A percentile compares a stretch with the other conserved stretches of the same genome.
phyloP scores from a whole-genome alignment of 2,797 vertebrate genomes.

The Danio tinwini region DNA sequence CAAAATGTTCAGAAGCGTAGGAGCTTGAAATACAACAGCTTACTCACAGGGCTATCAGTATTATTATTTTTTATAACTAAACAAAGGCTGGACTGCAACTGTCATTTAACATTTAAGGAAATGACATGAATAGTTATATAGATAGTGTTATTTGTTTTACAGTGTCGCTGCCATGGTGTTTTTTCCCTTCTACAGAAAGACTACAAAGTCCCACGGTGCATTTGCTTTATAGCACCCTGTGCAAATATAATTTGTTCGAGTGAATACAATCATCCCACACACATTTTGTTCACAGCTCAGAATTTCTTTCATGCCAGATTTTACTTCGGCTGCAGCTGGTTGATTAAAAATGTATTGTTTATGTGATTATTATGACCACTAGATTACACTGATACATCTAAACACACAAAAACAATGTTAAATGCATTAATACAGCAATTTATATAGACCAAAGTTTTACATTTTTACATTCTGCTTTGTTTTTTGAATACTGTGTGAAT shows the following conservation, averaged over 20 bases:
- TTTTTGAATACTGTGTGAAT: background rate
- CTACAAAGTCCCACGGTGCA: slow-evolving; percentile 31
- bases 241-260: slow-evolving; percentile 18
- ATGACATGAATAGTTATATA: background rate
- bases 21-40: background rate
- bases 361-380: slow-evolving; percentile 8
- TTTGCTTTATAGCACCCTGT: slow-evolving; percentile 21
- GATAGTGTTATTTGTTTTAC: slow-evolving; percentile 26
- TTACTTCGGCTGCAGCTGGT: background rate
- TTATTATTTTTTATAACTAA: background rate
- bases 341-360: background rate
- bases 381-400: background rate
- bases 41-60: background rate
- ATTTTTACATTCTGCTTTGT: background rate
- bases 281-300: background rate
- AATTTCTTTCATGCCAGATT: background rate
- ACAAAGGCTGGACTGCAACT: background rate
- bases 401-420: background rate
- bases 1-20: background rate
- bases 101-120: slow-evolving; percentile 1
- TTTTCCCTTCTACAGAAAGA: slow-evolving; percentile 2
- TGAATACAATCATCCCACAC: background rate
- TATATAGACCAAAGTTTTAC: background rate
- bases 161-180: background rate
- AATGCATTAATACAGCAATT: background rate